Percentiles rank a stretch among this genome's conserved stretches.
Evolutionary conservation across 2,113 vertebrate species (phyloP).

Genomic region (Gracilinanus agilis): DNA sequence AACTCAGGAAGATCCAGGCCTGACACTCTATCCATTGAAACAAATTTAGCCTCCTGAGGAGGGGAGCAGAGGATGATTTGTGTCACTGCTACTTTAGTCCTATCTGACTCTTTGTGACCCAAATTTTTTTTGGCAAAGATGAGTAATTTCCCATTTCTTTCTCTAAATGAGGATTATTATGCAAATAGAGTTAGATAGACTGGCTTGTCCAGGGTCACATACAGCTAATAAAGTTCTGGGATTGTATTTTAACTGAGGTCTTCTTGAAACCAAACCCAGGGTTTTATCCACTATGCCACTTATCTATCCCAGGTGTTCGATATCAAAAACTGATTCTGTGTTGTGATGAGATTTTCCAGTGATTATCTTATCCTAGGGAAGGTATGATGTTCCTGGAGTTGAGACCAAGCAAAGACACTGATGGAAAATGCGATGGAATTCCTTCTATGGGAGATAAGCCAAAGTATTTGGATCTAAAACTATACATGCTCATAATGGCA

Average conservation of each 20-base stretch:
- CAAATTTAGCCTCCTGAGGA: no score
- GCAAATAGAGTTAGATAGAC: not conserved
- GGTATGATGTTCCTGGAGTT: not conserved
- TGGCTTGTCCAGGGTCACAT: not conserved
- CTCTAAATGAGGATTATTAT: not conserved
- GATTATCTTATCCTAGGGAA: not conserved
- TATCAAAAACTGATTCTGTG: not conserved
- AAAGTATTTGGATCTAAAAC: slow-evolving; percentile 9
- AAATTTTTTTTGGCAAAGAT: not conserved
- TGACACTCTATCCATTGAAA: no score
- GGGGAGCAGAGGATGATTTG: no score
- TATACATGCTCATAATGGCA: not conserved
- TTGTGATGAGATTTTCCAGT: not conserved
- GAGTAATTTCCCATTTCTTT: not conserved
- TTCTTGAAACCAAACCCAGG: not conserved
- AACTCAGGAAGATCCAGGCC: no score
- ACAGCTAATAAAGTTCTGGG: not conserved
- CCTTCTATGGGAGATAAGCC: not conserved
- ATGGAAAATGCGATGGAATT: not conserved
- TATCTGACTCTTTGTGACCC: not conserved
- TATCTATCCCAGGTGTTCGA: not conserved
- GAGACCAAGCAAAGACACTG: not conserved
- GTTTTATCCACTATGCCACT: not conserved
- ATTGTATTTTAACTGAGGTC: not conserved
- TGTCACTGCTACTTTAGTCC: not conserved